Evolutionary conservation across 2,113 vertebrate genomes (phyloP).

Genomic region (Ivindomyrus marchei): DNA sequence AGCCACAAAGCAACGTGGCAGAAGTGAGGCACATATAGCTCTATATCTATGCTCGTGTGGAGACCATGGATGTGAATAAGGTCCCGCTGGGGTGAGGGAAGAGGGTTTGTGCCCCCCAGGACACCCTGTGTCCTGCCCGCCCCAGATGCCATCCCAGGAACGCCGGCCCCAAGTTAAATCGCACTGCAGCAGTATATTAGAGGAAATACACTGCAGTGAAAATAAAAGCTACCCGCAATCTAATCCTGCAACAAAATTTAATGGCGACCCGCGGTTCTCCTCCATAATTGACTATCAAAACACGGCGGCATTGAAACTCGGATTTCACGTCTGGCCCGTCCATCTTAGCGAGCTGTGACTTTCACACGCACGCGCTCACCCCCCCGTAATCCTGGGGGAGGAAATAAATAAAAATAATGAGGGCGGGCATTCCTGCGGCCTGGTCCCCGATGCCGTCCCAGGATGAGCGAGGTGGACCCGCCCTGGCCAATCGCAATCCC

Average conservation of each 20-base stretch:
- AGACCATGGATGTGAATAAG: neutral
- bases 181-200: conserved; percentile 30
- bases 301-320: neutral
- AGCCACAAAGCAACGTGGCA: neutral
- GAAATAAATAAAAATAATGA: neutral
- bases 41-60: neutral
- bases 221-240: conserved; percentile 25
- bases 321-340: neutral
- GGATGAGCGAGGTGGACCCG: neutral
- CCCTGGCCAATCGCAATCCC: neutral
- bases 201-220: conserved; percentile 18
- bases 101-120: neutral
- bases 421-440: neutral
- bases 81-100: neutral
- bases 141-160: neutral
- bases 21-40: neutral
- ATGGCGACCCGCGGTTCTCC: conserved; percentile 29
- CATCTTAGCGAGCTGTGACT: neutral
- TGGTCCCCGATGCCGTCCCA: neutral
- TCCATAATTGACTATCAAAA: conserved; percentile 34
- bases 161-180: conserved; percentile 37
- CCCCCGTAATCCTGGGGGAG: neutral
- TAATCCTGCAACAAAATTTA: conserved; percentile 38
- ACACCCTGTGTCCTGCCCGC: neutral
- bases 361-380: neutral